Conservation (phyloP, 2,797 vertebrate species). For the Periparus ater region DNA sequence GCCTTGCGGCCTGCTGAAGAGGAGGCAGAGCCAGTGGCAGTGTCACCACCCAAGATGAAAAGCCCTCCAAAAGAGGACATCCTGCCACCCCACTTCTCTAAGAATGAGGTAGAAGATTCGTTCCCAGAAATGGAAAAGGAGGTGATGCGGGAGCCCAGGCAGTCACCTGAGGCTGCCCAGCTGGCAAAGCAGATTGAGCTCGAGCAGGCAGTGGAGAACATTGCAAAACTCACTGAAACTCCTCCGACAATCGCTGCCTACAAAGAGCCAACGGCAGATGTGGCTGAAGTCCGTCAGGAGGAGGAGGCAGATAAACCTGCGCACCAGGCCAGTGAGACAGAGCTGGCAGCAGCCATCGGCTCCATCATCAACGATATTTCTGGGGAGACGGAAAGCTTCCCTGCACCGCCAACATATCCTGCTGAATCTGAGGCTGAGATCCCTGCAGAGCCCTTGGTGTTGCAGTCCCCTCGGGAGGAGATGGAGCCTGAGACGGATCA, state of each 20-base stretch:
- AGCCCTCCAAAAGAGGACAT: conserved; percentile 77
- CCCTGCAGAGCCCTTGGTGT: conserved; percentile 74
- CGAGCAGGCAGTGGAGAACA: conserved; percentile 95
- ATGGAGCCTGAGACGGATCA: conserved; percentile 86
- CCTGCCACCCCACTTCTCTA: conserved; percentile 60
- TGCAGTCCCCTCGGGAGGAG: conserved; percentile 80
- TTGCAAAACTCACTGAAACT: conserved; percentile 90
- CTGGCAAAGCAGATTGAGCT: conserved; percentile 92
- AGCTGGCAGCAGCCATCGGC: conserved; percentile 96
- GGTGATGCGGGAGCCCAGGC: conserved; percentile 71
- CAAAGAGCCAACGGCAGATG: conserved; percentile 82
- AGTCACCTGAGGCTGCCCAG: conserved; percentile 83
- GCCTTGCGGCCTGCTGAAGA: conserved; percentile 78
- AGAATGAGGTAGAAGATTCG: conserved; percentile 70
- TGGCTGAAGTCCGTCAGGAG: conserved; percentile 77
- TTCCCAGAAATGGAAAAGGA: conserved; percentile 76
- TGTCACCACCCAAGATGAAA: conserved; percentile 78
- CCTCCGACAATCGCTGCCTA: conserved; percentile 76
- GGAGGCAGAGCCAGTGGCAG: conserved; percentile 71
- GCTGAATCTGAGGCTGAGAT: conserved; percentile 70
- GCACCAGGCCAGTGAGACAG: conserved; percentile 93
- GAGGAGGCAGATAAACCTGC: conserved; percentile 89
- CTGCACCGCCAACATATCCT: conserved; percentile 85
- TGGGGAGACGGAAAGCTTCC: conserved; percentile 87
- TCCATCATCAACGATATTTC: conserved; percentile 94